phyloP scores from a whole-genome alignment of 2,113 vertebrate species.

The Symphodus melops region DNA sequence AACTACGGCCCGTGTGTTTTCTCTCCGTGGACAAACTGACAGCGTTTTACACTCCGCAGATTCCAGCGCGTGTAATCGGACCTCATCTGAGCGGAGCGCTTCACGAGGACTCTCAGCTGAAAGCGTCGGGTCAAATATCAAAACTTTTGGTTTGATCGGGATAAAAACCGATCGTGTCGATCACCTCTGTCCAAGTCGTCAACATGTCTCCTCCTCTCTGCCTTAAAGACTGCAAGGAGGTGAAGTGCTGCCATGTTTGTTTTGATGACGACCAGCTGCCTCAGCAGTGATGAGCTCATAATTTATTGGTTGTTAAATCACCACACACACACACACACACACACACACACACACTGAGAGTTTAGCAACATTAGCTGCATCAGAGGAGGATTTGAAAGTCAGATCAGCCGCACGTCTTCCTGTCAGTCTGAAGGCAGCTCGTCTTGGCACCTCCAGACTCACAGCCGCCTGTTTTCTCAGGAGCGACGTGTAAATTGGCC shows the following conservation, averaged over 20 bases:
- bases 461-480: constrained; percentile 25
- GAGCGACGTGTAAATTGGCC: constrained; percentile 41
- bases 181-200: too few relatives aligned
- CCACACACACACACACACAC: accelerated
- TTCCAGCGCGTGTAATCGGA: not conserved
- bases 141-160: too few relatives aligned
- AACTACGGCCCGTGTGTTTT: constrained; percentile 9
- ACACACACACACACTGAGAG: too few relatives aligned
- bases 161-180: too few relatives aligned
- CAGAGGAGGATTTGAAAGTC: not conserved
- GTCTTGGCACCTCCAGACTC: not conserved
- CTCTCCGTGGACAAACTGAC: not conserved
- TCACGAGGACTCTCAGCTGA: too few relatives aligned
- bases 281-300: not conserved
- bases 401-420: not conserved
- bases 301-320: not conserved
- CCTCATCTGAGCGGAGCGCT: too few relatives aligned
- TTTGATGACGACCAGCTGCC: not conserved
- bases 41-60: not conserved
- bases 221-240: too few relatives aligned
- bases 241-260: not conserved
- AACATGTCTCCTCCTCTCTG: too few relatives aligned
- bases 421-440: constrained; percentile 26
- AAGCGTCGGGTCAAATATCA: too few relatives aligned
- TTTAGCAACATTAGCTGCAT: too few relatives aligned